Percentiles rank a stretch among this genome's conserved stretches.
Conservation (phyloP, 2,113 vertebrate genomes). For the Vulpes vulpes region DNA sequence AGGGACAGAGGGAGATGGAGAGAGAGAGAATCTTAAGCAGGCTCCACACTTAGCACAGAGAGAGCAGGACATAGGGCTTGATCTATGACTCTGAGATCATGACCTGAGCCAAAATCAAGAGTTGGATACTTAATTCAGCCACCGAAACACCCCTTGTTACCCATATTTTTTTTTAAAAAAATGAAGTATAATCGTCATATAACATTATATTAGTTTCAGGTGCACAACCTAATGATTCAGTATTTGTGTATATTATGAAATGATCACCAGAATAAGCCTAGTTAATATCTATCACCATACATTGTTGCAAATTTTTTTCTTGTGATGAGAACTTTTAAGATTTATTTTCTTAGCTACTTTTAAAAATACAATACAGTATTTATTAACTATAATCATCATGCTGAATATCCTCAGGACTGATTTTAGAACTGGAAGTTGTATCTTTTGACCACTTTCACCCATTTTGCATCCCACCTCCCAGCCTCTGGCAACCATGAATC, state of each 20-base stretch:
- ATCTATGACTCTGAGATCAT: background rate
- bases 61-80: background rate
- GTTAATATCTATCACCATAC: background rate
- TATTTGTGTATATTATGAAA: background rate
- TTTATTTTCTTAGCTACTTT: background rate
- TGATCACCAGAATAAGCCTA: background rate
- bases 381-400: background rate
- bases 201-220: background rate
- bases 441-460: background rate
- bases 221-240: background rate
- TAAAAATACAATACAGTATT: background rate
- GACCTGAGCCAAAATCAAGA: background rate
- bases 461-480: background rate
- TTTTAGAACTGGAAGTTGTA: background rate
- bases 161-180: background rate
- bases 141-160: background rate
- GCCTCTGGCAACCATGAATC: background rate
- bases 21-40: background rate
- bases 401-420: background rate
- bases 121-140: background rate
- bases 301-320: background rate
- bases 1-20: background rate
- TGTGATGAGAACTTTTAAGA: background rate
- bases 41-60: background rate
- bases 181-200: background rate